Percentiles rank a stretch among this genome's conserved stretches.
Conservation (phyloP, 2,113 vertebrate genomes). For the Agapornis roseicollis region DNA sequence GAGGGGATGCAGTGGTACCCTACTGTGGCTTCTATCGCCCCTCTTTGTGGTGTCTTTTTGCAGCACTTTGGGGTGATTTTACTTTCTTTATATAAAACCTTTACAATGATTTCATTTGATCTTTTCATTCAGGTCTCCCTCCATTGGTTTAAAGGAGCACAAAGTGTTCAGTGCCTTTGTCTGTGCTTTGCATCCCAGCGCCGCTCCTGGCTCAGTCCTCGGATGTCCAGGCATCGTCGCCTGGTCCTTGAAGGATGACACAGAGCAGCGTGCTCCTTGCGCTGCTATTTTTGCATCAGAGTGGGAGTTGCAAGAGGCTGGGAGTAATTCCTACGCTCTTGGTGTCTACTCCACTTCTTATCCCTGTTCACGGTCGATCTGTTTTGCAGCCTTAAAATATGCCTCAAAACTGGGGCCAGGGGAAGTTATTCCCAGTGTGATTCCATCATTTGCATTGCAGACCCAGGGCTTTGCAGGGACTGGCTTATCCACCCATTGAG, state of each 20-base stretch:
- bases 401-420: neutral
- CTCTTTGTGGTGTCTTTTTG: neutral
- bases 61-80: neutral
- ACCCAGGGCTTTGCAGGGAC: accelerated
- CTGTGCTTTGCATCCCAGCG: accelerated
- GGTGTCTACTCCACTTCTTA: conserved; percentile 32
- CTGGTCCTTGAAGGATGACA: neutral
- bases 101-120: neutral
- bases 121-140: neutral
- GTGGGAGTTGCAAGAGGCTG: neutral
- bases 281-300: conserved; percentile 19
- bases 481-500: neutral
- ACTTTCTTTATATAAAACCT: neutral
- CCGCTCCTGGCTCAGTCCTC: neutral
- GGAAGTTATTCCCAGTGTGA: neutral
- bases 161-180: neutral
- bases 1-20: neutral
- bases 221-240: accelerated
- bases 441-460: neutral
- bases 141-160: accelerated
- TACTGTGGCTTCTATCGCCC: neutral
- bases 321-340: conserved; percentile 44
- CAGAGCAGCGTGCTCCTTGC: neutral
- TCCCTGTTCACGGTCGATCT: conserved; percentile 6
- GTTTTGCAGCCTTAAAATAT: conserved; percentile 29